Evolutionary conservation across 2,888 invertebrate genomes (phyloP).

Genomic region (Napeogenes sylphis): DNA sequence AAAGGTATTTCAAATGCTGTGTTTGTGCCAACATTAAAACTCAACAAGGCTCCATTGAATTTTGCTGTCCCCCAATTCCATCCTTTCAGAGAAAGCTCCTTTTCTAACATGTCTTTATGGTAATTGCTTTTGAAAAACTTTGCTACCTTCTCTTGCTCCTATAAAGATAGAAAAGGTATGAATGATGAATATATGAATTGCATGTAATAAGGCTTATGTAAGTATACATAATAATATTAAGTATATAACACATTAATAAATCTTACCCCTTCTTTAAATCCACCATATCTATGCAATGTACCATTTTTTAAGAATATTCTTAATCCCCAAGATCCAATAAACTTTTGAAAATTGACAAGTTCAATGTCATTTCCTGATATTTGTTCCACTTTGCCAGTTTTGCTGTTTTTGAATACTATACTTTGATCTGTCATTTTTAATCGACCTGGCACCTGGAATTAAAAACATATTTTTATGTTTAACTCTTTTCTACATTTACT

Average conservation of each 20-base stretch:
- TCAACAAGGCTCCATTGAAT: conserved; percentile 91
- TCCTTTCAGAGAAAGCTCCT: conserved; percentile 95
- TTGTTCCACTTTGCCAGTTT: conserved; percentile 97
- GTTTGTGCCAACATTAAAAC: conserved; percentile 88
- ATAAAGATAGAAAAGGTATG: conserved; percentile 32
- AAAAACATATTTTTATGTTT: no score
- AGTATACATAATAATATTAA: background rate
- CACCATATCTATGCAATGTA: conserved; percentile 91
- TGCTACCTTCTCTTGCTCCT: conserved; percentile 95
- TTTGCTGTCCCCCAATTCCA: conserved; percentile 99
- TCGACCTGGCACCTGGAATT: conserved; percentile 88
- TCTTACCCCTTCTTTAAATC: conserved; percentile 91
- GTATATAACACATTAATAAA: background rate
- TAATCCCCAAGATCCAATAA: conserved; percentile 93
- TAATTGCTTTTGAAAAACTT: conserved; percentile 92
- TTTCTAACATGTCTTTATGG: conserved; percentile 90
- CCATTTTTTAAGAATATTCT: conserved; percentile 94
- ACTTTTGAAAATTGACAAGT: conserved; percentile 92
- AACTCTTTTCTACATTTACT: background rate
- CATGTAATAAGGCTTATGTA: background rate
- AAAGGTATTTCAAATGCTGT: conserved; percentile 98
- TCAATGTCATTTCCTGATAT: conserved; percentile 91
- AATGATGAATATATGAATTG: background rate
- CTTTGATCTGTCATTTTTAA: conserved; percentile 94
- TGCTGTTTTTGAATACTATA: conserved; percentile 95